Evolutionary conservation across 1,140 invertebrate genomes (phyloP).

Genomic region (Drosophila navojoa): DNA sequence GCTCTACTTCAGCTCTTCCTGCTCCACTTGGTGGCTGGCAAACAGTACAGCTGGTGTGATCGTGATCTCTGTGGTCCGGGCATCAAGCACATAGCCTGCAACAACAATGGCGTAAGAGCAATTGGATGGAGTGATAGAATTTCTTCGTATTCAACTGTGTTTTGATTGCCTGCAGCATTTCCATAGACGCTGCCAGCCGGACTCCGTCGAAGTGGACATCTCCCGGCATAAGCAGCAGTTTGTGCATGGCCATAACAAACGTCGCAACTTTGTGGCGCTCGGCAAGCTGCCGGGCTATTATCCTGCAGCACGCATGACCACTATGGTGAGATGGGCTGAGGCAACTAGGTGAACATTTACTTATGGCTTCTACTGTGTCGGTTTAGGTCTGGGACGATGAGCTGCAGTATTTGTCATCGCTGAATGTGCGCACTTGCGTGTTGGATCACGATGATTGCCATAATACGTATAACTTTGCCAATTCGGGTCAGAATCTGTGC

Average conservation of each 20-base stretch:
- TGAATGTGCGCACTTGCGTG: slow-evolving; percentile 76
- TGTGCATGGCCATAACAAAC: slow-evolving; percentile 75
- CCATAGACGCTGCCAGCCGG: slow-evolving; percentile 63
- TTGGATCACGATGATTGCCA: slow-evolving; percentile 81
- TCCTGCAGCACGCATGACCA: slow-evolving; percentile 77
- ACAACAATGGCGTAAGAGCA: slow-evolving; percentile 69
- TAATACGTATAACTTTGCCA: slow-evolving; percentile 75
- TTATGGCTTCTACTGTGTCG: neutral
- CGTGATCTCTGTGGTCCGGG: slow-evolving; percentile 55
- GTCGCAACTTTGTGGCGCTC: slow-evolving; percentile 72
- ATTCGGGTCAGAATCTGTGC: slow-evolving; percentile 75
- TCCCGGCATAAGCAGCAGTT: slow-evolving; percentile 60
- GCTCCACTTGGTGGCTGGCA: slow-evolving; percentile 43
- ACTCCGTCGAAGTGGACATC: slow-evolving; percentile 72
- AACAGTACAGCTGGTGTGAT: slow-evolving; percentile 75
- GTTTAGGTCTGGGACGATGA: slow-evolving; percentile 80
- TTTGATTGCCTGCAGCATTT: slow-evolving; percentile 53
- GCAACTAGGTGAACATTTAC: slow-evolving; percentile 7
- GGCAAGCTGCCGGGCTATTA: slow-evolving; percentile 76
- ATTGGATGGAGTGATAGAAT: neutral
- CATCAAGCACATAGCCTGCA: slow-evolving; percentile 68
- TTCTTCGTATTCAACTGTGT: neutral
- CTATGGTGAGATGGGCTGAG: slow-evolving; percentile 60
- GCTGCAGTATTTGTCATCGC: slow-evolving; percentile 72
- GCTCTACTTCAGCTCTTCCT: slow-evolving; percentile 45